Evolutionary conservation across 2,797 vertebrate species (phyloP), one percentile per base, ranked within the genome.

Genomic region (Schizopygopsis pylzovi): DNA sequence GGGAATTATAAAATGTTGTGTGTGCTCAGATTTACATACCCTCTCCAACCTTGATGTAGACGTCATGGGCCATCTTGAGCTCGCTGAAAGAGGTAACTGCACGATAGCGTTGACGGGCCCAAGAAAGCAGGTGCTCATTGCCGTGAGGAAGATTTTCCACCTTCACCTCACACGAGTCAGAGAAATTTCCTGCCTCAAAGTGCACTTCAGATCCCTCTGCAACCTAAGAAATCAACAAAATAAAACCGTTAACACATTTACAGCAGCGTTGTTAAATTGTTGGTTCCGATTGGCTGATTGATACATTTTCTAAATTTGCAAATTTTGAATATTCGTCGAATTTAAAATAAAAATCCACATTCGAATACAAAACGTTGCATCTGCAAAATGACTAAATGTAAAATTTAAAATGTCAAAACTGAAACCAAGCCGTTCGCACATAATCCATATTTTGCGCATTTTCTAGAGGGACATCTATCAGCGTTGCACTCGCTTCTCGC

Each of bases 21-120:
- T 43, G 63, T 91, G 82, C 67, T 47, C 72, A 70, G 8, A 73
- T n/a, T n/a, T 70, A 88, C 93, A 90, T 93, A 99, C 98, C 98
- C 97, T 99, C 98, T 91, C 98, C 98, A 77, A 99, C 97, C 96
- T 98, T 99, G 94, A 99, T 97, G 90, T 97, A 97, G 94, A 99
- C 94, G 83, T 98, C 96, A 88, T 95, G 96, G 83, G 98, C 96
- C 93, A 97, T 95, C 95, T 96, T 96, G 90, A 99, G 95, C 93
- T 99, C 98, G 0, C 96, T 97, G 94, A 99, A 99, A n/a, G 98
- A 99, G 11, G 98, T 99, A 88, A 99, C 96, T 39, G 97, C 97
- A 80, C 92, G 92, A 88, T 97, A 99, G 83, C 96, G 96, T 90
- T 94, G 96, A 91, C 94, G 95, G 85, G 97, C 97, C 98, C 97